A percentile compares a stretch with the other conserved stretches of the same genome.
Evolutionary conservation across 2,113 vertebrate genomes (phyloP).

Genomic region (human): GRCh38 chr22:46856501-46857000

Average conservation of each 20-base stretch:
- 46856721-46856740: not conserved
- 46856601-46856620: not conserved
- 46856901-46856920: not conserved
- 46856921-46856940: not conserved
- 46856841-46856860: not conserved
- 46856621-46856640: not conserved
- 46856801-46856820: not conserved
- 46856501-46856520: constrained; percentile 63
- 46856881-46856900: not conserved
- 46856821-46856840: not conserved
- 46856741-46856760: not conserved
- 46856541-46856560: constrained; percentile 71
- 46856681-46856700: not conserved
- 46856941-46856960: not conserved
- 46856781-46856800: not conserved
- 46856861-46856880: not conserved
- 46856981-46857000: accelerated
- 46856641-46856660: not conserved
- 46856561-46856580: constrained; percentile 59
- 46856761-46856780: not conserved
- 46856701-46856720: not conserved
- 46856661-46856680: accelerated
- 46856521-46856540: constrained; percentile 74
- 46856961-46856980: accelerated
- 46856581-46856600: constrained; percentile 53